phyloP scores from a whole-genome alignment of 2,113 vertebrate genomes.

The Antennarius striatus region DNA sequence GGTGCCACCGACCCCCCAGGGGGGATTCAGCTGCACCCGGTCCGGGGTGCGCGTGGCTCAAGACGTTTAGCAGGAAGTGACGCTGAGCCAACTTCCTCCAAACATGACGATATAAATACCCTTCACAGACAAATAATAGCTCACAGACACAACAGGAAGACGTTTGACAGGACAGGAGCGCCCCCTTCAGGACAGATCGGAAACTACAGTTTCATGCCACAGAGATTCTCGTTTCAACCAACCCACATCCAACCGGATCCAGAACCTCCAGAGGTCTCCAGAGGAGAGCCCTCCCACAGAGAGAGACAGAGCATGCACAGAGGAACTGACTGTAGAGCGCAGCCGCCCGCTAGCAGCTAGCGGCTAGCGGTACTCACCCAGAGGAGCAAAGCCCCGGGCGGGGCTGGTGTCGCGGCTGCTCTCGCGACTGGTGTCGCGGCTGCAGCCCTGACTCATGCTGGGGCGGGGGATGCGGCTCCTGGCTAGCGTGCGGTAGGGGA shows the following conservation, averaged over 20 bases:
- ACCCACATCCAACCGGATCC: too few relatives aligned
- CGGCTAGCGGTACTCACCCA: slow-evolving; percentile 90
- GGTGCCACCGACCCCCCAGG: neutral
- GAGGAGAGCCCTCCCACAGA: neutral
- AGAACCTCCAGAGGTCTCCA: neutral
- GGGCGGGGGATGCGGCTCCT: slow-evolving; percentile 99
- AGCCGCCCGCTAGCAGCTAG: neutral
- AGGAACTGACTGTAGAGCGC: slow-evolving; percentile 11
- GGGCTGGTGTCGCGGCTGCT: slow-evolving; percentile 99
- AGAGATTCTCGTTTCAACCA: too few relatives aligned
- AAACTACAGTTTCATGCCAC: too few relatives aligned
- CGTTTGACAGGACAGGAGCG: too few relatives aligned
- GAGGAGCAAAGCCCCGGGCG: slow-evolving; percentile 94
- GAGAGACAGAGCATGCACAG: slow-evolving; percentile 67
- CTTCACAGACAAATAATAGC: too few relatives aligned
- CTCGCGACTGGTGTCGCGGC: slow-evolving; percentile 99
- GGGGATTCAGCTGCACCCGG: too few relatives aligned
- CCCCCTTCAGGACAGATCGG: too few relatives aligned
- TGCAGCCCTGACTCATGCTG: slow-evolving; percentile 99
- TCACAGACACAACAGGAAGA: too few relatives aligned
- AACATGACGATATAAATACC: too few relatives aligned
- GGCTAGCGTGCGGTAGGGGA: slow-evolving; percentile 96
- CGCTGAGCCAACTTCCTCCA: too few relatives aligned
- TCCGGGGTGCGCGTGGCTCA: too few relatives aligned
- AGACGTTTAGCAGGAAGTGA: too few relatives aligned